Percentiles rank a stretch among this genome's conserved stretches.
Conservation (phyloP, 2,888 invertebrate species). For the Brachypalpus laphriformis region DNA sequence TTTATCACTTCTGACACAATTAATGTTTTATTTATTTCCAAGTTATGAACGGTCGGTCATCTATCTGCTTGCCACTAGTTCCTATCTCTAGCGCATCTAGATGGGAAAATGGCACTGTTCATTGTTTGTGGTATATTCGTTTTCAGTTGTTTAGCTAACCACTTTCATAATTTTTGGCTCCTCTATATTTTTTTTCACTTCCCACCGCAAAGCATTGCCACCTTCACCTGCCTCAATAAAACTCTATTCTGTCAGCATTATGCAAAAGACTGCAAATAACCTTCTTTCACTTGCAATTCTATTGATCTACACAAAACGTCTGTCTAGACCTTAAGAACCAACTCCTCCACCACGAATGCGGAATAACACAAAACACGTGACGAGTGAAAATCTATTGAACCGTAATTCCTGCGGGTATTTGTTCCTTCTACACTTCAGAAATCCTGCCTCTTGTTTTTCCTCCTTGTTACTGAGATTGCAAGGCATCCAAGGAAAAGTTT, state of each 20-base stretch:
- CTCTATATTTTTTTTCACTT: too few species aligned
- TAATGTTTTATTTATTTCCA: too few species aligned
- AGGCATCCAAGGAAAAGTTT: constrained; percentile 26
- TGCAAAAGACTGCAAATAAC: not conserved
- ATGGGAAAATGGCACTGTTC: too few species aligned
- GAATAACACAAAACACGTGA: constrained; percentile 18
- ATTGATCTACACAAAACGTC: not conserved
- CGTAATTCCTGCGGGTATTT: constrained; percentile 49
- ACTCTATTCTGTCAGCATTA: not conserved
- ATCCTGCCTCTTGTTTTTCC: not conserved
- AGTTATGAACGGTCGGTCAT: too few species aligned
- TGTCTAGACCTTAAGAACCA: not conserved
- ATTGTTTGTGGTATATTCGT: too few species aligned
- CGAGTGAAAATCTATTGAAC: constrained; percentile 44
- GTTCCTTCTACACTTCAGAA: not conserved
- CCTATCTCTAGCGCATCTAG: too few species aligned
- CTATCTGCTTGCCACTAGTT: too few species aligned
- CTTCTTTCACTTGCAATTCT: not conserved
- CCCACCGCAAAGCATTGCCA: not conserved
- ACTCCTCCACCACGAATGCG: not conserved
- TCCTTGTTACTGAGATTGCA: not conserved
- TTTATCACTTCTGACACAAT: too few species aligned
- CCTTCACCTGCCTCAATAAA: not conserved
- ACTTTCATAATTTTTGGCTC: too few species aligned
- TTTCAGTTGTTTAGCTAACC: too few species aligned